Evolutionary conservation across 2,797 vertebrate species (phyloP).

Genomic region (Miichthys miiuy): DNA sequence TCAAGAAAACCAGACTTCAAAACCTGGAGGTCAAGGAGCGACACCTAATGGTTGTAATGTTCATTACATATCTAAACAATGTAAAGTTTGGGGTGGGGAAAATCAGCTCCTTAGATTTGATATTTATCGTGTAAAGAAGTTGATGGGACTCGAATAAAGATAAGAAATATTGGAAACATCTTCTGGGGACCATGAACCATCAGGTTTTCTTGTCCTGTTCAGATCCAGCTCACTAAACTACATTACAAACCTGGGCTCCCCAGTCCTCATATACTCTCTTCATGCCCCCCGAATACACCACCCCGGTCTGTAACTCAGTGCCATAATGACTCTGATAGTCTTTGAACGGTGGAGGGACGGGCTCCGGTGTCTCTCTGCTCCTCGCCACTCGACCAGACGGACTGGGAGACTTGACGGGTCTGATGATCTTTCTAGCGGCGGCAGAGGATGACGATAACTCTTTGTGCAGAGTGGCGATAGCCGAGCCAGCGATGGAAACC

Average conservation of each 20-base stretch:
- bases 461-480: constrained; percentile 92
- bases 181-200: constrained; percentile 3
- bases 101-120: not conserved
- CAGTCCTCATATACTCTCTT: constrained; percentile 79
- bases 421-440: constrained; percentile 90
- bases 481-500: constrained; percentile 95
- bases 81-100: not conserved
- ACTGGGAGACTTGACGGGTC: constrained; percentile 90
- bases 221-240: constrained; percentile 40
- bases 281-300: constrained; percentile 75
- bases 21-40: not conserved
- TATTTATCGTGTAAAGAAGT: not conserved
- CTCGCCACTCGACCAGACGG: constrained; percentile 84
- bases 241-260: constrained; percentile 89
- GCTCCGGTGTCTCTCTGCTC: constrained; percentile 81
- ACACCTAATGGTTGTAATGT: no score
- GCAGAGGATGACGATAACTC: constrained; percentile 87
- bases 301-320: constrained; percentile 80
- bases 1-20: constrained; percentile 65
- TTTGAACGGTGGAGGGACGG: constrained; percentile 87
- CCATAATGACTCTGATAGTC: constrained; percentile 85
- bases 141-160: not conserved
- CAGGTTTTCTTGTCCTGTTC: constrained; percentile 72
- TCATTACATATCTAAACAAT: not conserved
- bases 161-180: not conserved